Evolutionary conservation across 2,113 vertebrate genomes (phyloP).

Genomic region (Pterocles gutturalis): DNA sequence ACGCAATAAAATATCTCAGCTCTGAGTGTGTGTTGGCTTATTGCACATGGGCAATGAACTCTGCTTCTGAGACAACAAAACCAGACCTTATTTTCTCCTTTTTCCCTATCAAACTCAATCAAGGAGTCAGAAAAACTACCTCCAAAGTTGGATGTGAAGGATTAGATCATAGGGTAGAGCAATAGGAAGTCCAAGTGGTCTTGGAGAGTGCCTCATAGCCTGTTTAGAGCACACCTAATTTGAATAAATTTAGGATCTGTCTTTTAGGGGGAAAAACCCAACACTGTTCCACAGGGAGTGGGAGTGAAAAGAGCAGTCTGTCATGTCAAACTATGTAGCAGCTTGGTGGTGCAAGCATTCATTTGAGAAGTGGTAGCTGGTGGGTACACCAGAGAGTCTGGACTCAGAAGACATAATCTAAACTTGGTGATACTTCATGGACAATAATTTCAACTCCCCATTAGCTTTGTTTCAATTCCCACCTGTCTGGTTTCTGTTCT

Average conservation of each 20-base stretch:
- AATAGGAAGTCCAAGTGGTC: not conserved
- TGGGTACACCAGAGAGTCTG: accelerated
- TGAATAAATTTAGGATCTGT: not conserved
- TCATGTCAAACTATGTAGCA: accelerated
- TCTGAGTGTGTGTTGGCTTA: no score
- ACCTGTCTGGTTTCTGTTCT: not conserved
- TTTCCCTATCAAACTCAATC: not conserved
- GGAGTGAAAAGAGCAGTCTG: not conserved
- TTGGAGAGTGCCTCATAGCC: not conserved
- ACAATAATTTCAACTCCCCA: accelerated
- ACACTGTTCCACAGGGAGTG: not conserved
- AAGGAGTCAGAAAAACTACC: not conserved
- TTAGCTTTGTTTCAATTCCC: not conserved
- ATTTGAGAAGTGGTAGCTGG: not conserved
- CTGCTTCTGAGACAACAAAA: no score
- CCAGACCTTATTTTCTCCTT: not conserved
- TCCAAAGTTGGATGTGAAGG: not conserved
- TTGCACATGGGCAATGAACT: no score
- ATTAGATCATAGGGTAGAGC: not conserved
- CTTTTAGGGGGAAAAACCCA: not conserved
- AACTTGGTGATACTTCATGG: not conserved
- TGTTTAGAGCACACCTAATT: not conserved
- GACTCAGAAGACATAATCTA: not conserved
- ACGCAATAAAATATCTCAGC: no score
- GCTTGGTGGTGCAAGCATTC: not conserved